A percentile compares a stretch with the other conserved stretches of the same genome.
These are phyloP conservation scores for Xenopus borealis DNA, from an alignment of 2,113 vertebrate species.

Conservation along the genomic window DNA sequence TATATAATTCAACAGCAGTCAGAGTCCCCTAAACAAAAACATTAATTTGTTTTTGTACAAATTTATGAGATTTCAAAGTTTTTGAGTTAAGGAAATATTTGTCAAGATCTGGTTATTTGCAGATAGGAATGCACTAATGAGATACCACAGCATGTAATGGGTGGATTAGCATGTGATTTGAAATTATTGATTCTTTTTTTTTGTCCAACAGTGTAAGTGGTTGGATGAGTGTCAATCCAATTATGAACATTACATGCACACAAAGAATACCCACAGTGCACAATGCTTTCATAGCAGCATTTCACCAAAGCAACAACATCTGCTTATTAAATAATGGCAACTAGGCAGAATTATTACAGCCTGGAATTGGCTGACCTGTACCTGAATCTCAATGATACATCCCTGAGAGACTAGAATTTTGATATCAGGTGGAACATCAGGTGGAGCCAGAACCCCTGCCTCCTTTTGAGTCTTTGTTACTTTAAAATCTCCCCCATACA, in stretches of 20 bases:
- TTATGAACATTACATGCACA: neutral
- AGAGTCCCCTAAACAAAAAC: no score
- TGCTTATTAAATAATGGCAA: neutral
- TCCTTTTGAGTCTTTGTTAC: no score
- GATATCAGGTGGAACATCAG: no score
- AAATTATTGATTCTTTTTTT: neutral
- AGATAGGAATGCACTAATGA: slow-evolving; percentile 16
- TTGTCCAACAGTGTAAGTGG: neutral
- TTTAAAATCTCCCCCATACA: no score
- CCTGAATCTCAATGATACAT: neutral
- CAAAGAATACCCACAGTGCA: neutral
- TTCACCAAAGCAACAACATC: neutral
- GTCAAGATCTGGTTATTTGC: slow-evolving; percentile 2
- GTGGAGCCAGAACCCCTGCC: no score
- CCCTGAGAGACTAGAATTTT: neutral
- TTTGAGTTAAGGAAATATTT: no score
- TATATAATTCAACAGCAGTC: no score
- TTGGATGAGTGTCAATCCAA: neutral
- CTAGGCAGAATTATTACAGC: neutral
- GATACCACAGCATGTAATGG: neutral
- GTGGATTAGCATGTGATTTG: neutral
- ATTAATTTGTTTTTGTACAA: no score
- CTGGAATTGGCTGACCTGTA: neutral
- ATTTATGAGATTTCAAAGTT: no score
- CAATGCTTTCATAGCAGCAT: neutral